These are phyloP conservation scores for Sycophila sp. DNA, from an alignment of 1,140 invertebrate species.

Conservation along the genomic window DNA sequence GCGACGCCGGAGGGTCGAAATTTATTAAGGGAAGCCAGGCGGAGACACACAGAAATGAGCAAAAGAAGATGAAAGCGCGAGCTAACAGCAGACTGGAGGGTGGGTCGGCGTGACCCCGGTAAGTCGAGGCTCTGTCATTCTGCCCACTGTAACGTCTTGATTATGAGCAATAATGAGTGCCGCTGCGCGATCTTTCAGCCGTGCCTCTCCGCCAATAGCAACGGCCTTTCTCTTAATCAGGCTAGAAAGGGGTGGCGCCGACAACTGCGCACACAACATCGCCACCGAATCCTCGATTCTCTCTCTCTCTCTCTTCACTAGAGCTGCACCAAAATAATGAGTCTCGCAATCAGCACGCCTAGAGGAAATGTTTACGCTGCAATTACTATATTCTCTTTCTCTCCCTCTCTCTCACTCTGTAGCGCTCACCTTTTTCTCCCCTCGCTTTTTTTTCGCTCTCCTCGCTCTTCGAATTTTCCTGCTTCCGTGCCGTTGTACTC, in stretches of 20 bases:
- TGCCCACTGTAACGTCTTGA: conserved; percentile 53
- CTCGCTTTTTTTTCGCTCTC: conserved; percentile 9
- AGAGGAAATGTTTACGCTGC: conserved; percentile 58
- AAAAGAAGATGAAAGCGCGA: conserved; percentile 7
- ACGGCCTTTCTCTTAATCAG: background rate
- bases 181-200: conserved; percentile 36
- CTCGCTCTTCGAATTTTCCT: conserved; percentile 12
- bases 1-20: too few relatives aligned
- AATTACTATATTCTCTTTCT: conserved; percentile 49
- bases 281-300: background rate
- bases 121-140: conserved; percentile 35
- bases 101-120: too few relatives aligned
- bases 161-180: conserved; percentile 59
- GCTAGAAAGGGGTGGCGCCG: background rate
- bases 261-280: background rate
- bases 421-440: conserved; percentile 15
- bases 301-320: conserved; percentile 11
- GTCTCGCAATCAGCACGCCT: conserved; percentile 58
- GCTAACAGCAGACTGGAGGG: background rate
- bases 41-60: background rate
- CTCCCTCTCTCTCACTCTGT: background rate
- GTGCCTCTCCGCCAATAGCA: background rate
- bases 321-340: conserved; percentile 58
- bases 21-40: background rate
- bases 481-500: background rate